phyloP scores from a whole-genome alignment of 2,113 vertebrate species.

The Alexandromys fortis region DNA sequence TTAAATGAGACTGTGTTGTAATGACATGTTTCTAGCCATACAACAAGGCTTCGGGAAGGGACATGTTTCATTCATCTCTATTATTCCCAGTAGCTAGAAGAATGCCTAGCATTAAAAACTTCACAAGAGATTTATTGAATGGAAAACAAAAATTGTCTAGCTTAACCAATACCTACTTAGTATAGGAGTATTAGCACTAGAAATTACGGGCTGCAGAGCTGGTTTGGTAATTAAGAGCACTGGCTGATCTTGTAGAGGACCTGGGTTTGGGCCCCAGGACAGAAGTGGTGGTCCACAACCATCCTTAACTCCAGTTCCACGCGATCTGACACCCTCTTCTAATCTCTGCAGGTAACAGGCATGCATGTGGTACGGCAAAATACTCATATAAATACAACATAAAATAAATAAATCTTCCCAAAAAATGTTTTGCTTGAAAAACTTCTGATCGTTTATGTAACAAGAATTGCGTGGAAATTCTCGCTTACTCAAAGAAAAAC shows the following conservation, averaged over 20 bases:
- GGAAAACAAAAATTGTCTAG: neutral
- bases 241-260: neutral
- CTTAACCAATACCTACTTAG: neutral
- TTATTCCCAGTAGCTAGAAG: neutral
- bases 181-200: neutral
- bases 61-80: neutral
- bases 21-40: neutral
- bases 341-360: neutral
- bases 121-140: neutral
- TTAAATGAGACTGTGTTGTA: neutral
- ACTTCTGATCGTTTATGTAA: neutral
- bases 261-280: neutral
- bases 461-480: neutral
- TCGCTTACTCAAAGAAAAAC: neutral
- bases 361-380: neutral
- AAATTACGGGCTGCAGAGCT: neutral
- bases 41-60: neutral
- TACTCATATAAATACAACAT: neutral
- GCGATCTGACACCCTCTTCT: neutral
- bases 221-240: neutral
- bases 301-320: neutral
- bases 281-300: neutral
- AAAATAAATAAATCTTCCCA: neutral
- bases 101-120: neutral
- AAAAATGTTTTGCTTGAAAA: neutral